Conservation (phyloP, 2,888 invertebrate genomes). For the Drosophila tanythrix region DNA sequence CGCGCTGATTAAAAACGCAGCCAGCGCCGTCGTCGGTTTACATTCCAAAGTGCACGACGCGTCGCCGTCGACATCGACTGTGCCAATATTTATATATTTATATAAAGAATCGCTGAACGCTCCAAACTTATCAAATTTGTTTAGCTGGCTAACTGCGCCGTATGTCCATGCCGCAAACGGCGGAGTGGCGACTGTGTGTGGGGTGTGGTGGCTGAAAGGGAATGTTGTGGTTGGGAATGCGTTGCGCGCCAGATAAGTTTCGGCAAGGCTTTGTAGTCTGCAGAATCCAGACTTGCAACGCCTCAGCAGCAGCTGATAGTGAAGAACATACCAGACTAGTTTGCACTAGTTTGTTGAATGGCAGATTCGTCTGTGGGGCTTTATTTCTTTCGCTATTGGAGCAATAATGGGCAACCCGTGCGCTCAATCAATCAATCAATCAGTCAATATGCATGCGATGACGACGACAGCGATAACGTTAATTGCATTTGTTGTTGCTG, state of each 20-base stretch:
- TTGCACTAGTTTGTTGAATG: conserved; percentile 10
- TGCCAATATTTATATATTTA: conserved; percentile 50
- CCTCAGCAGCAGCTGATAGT: conserved; percentile 14
- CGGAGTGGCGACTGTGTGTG: neutral
- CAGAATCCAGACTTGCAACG: conserved; percentile 12
- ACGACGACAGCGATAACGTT: conserved; percentile 31
- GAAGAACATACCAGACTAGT: conserved; percentile 15
- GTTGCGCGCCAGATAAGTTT: conserved; percentile 73
- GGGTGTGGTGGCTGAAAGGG: neutral
- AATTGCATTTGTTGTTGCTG: too few species aligned
- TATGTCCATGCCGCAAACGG: conserved; percentile 42
- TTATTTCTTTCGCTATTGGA: neutral
- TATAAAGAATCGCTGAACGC: conserved; percentile 20
- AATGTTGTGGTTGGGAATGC: conserved; percentile 7
- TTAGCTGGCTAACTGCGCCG: conserved; percentile 72
- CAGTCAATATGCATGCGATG: conserved; percentile 40
- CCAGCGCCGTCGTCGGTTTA: conserved; percentile 64
- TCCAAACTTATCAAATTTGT: conserved; percentile 68
- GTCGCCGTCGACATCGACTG: conserved; percentile 24
- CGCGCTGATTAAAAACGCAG: conserved; percentile 69
- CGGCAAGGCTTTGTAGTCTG: conserved; percentile 76
- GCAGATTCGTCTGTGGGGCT: neutral
- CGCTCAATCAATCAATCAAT: conserved; percentile 43
- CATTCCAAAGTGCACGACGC: conserved; percentile 72
- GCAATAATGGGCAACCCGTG: conserved; percentile 37